Evolutionary conservation across 1,140 invertebrate genomes (phyloP).

Genomic region (Asbolus verrucosus): DNA sequence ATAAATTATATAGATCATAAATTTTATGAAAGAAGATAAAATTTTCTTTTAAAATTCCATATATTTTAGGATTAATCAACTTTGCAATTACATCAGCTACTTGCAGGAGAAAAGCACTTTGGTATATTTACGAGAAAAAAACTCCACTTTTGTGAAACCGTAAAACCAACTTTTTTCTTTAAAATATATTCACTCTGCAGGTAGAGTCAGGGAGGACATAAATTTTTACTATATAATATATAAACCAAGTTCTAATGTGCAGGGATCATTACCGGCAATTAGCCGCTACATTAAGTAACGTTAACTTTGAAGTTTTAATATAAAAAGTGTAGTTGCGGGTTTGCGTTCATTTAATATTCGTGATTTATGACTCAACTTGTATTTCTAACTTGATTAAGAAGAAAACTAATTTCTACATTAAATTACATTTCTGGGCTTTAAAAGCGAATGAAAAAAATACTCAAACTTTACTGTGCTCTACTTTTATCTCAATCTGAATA

Average conservation of each 20-base stretch:
- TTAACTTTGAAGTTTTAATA: constrained; percentile 43
- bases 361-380: constrained; percentile 41
- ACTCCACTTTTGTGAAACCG: too few species aligned
- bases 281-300: constrained; percentile 41
- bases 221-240: neutral
- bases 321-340: constrained; percentile 43
- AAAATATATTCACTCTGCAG: neutral
- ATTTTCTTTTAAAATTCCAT: neutral
- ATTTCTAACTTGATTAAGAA: constrained; percentile 41
- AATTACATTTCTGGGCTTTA: constrained; percentile 37
- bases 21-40: constrained; percentile 28
- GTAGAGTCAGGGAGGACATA: neutral
- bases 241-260: constrained; percentile 32
- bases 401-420: constrained; percentile 43
- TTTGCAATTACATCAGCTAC: too few species aligned
- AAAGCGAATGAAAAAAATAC: constrained; percentile 31
- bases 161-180: too few species aligned
- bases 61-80: too few species aligned
- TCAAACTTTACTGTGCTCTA: constrained; percentile 14
- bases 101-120: too few species aligned
- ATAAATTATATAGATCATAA: constrained; percentile 30
- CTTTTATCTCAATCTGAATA: constrained; percentile 5
- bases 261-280: constrained; percentile 43
- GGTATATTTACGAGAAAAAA: too few species aligned
- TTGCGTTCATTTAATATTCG: constrained; percentile 42